A percentile compares a stretch with the other conserved stretches of the same genome.
Evolutionary conservation across 2,797 vertebrate genomes (phyloP).

Genomic region (Typhlichthys eigenmanni): DNA sequence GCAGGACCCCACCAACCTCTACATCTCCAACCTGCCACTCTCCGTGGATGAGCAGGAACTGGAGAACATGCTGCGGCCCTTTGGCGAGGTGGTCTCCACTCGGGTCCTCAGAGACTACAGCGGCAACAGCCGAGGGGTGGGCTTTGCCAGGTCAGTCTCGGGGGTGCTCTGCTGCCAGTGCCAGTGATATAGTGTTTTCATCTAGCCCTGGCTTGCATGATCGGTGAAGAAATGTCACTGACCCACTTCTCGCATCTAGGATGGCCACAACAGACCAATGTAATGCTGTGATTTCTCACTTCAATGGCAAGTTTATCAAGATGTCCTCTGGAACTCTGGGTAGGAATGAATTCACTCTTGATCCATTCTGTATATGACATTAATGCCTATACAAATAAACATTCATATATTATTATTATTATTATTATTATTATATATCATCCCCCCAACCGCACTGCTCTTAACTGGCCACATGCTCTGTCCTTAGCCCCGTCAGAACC

Average conservation of each 20-base stretch:
- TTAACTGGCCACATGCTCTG: constrained; percentile 17
- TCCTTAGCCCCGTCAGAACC: constrained; percentile 88
- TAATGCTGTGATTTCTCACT: constrained; percentile 96
- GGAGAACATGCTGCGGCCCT: constrained; percentile 95
- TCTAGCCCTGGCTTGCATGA: neutral
- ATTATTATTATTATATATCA: no score
- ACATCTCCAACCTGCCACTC: constrained; percentile 97
- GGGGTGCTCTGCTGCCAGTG: neutral
- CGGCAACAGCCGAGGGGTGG: constrained; percentile 95
- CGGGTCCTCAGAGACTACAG: constrained; percentile 95
- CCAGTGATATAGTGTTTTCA: neutral
- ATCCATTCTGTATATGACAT: no score
- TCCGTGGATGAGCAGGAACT: constrained; percentile 98
- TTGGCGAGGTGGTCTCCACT: constrained; percentile 96
- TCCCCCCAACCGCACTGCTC: no score
- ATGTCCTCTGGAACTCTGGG: constrained; percentile 91
- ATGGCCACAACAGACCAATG: constrained; percentile 99
- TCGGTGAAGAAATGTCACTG: neutral
- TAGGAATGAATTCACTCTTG: constrained; percentile 68
- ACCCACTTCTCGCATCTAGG: constrained; percentile 61
- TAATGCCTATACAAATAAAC: no score
- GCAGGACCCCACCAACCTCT: constrained; percentile 97
- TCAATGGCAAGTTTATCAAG: constrained; percentile 99
- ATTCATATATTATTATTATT: no score
- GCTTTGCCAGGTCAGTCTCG: constrained; percentile 90